A percentile compares a stretch with the other conserved stretches of the same genome.
Evolutionary conservation across 2,888 invertebrate species (phyloP).

Genomic region (Allygus modestus): DNA sequence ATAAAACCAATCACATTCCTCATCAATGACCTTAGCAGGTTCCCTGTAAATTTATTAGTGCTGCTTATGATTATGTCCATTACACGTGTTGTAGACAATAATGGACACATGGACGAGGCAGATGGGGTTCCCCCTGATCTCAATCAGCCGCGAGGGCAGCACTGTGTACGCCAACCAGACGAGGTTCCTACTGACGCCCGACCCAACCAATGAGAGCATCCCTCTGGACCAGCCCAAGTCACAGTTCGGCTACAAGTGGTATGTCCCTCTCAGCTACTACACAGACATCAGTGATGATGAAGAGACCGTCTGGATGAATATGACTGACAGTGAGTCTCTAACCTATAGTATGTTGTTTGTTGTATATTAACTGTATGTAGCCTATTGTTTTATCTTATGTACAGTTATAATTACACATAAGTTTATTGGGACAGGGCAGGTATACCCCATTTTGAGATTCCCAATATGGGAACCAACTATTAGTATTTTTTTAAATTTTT

Average conservation of each 20-base stretch:
- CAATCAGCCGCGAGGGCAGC: constrained; percentile 79
- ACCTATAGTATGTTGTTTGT: too few relatives aligned
- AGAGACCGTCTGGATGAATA: constrained; percentile 87
- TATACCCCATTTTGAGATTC: too few relatives aligned
- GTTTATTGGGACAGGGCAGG: too few relatives aligned
- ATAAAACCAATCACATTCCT: too few relatives aligned
- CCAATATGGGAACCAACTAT: too few relatives aligned
- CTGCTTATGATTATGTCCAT: not conserved
- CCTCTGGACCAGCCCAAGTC: constrained; percentile 76
- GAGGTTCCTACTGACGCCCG: constrained; percentile 79
- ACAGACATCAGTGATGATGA: constrained; percentile 77
- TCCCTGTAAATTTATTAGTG: too few relatives aligned
- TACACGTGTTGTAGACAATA: constrained; percentile 75
- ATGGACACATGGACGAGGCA: constrained; percentile 91
- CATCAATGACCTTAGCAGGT: too few relatives aligned
- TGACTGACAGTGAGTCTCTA: constrained; percentile 82
- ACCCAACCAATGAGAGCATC: constrained; percentile 75
- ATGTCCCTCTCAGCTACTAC: constrained; percentile 87
- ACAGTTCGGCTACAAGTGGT: constrained; percentile 83
- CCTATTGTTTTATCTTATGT: not conserved
- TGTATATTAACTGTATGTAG: too few relatives aligned
- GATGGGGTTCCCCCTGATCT: constrained; percentile 89
- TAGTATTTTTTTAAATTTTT: too few relatives aligned
- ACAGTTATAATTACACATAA: too few relatives aligned
- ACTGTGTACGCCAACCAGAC: constrained; percentile 82